Evolutionary conservation across 2,888 invertebrate species (phyloP).

Genomic region (Drosophila subsilvestris): DNA sequence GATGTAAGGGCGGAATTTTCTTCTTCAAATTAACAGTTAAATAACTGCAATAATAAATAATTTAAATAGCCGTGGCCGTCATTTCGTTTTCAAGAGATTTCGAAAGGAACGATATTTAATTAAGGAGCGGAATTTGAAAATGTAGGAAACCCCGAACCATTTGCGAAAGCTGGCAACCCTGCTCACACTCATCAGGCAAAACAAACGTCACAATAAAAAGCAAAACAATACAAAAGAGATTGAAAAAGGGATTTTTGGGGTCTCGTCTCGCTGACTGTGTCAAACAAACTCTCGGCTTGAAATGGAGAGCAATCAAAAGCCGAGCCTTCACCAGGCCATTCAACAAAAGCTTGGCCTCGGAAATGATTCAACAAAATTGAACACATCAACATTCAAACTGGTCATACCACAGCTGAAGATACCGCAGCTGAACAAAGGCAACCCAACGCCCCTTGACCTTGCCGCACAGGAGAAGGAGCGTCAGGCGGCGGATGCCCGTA

Average conservation of each 20-base stretch:
- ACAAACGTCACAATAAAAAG: conserved; percentile 10
- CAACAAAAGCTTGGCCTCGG: conserved; percentile 30
- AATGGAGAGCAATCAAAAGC: conserved; percentile 47
- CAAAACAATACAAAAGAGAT: conserved; percentile 5
- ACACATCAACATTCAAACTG: conserved; percentile 8
- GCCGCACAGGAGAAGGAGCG: conserved; percentile 34
- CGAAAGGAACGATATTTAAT: too few species aligned
- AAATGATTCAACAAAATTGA: conserved; percentile 28
- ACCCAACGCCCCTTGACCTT: conserved; percentile 9
- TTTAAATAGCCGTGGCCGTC: too few species aligned
- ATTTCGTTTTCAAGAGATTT: too few species aligned
- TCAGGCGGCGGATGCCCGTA: conserved; percentile 44
- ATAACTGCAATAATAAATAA: too few species aligned
- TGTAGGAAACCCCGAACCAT: too few species aligned
- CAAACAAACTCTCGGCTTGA: not conserved
- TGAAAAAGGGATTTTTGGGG: conserved; percentile 1
- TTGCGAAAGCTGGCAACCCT: too few species aligned
- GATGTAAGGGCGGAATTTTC: not conserved
- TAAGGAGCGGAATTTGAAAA: too few species aligned
- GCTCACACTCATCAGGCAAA: too few species aligned
- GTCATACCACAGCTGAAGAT: conserved; percentile 51
- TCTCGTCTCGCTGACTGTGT: conserved; percentile 1
- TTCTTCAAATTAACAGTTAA: not conserved
- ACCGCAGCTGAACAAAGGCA: conserved; percentile 30
- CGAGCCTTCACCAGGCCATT: conserved; percentile 29